A percentile compares a stretch with the other conserved stretches of the same genome.
Evolutionary conservation across 2,113 vertebrate genomes (phyloP).

Genomic region (Barbus barbus): DNA sequence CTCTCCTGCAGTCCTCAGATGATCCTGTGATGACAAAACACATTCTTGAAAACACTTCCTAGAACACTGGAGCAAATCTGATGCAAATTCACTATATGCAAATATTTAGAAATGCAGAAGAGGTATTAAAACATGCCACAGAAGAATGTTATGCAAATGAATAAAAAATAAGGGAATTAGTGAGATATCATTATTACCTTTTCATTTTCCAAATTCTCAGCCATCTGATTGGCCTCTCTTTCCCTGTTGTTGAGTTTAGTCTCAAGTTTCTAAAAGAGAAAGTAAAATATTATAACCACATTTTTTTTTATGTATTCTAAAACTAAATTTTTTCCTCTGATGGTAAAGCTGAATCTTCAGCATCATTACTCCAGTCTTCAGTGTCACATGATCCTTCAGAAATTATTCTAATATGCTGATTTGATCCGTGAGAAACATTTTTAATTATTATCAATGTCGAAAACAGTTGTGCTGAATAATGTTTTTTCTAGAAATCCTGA

Average conservation of each 20-base stretch:
- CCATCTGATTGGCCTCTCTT: constrained; percentile 78
- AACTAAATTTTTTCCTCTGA: neutral
- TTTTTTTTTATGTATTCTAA: neutral
- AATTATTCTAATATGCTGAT: neutral
- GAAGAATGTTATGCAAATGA: neutral
- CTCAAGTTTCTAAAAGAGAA: constrained; percentile 77
- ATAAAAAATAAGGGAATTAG: neutral
- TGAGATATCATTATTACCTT: constrained; percentile 73
- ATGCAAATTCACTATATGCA: neutral
- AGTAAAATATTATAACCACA: neutral
- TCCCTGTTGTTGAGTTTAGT: constrained; percentile 81
- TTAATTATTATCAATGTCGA: neutral
- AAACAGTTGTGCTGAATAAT: neutral
- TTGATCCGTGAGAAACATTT: neutral
- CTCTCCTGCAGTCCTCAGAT: constrained; percentile 76
- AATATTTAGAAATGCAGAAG: neutral
- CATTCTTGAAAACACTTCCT: no score
- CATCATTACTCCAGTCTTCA: neutral
- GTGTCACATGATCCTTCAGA: neutral
- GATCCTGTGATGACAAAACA: constrained; percentile 73
- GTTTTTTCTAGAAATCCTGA: no score
- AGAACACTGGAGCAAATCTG: neutral
- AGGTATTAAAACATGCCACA: neutral
- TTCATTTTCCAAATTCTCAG: constrained; percentile 80
- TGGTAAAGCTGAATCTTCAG: neutral